These are phyloP conservation scores for Manis pentadactyla DNA, from an alignment of 2,797 vertebrate species.

Conservation along the genomic window DNA sequence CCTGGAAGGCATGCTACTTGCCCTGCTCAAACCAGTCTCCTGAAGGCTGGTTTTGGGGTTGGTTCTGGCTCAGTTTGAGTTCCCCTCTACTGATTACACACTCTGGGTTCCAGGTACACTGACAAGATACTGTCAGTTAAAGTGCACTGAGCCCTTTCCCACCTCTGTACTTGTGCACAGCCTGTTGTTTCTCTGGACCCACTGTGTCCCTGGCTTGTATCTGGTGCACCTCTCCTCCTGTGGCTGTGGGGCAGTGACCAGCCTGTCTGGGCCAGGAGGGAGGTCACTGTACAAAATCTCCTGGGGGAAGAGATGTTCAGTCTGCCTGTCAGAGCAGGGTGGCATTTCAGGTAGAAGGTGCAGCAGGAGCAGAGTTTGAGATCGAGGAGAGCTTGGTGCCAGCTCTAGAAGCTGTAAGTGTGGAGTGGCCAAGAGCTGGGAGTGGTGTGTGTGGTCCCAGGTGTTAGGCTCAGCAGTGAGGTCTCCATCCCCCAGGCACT, in stretches of 20 bases:
- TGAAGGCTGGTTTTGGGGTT: background rate
- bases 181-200: background rate
- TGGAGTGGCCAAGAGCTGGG: background rate
- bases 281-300: background rate
- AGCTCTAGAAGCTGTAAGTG: background rate
- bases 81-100: no score
- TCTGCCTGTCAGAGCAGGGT: background rate
- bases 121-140: background rate
- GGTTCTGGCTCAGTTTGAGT: background rate
- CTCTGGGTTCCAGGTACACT: background rate
- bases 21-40: background rate
- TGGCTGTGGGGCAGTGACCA: background rate
- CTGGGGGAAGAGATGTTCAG: background rate
- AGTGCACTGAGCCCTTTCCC: background rate
- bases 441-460: background rate
- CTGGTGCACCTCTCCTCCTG: background rate
- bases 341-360: background rate
- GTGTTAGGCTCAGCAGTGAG: background rate
- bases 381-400: background rate
- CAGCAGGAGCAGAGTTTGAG: background rate
- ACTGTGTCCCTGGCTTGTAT: background rate
- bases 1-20: background rate
- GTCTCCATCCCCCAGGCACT: fast-evolving
- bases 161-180: background rate
- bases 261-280: background rate